phyloP scores from a whole-genome alignment of 1,140 invertebrate species.

The Dendroctonus valens region DNA sequence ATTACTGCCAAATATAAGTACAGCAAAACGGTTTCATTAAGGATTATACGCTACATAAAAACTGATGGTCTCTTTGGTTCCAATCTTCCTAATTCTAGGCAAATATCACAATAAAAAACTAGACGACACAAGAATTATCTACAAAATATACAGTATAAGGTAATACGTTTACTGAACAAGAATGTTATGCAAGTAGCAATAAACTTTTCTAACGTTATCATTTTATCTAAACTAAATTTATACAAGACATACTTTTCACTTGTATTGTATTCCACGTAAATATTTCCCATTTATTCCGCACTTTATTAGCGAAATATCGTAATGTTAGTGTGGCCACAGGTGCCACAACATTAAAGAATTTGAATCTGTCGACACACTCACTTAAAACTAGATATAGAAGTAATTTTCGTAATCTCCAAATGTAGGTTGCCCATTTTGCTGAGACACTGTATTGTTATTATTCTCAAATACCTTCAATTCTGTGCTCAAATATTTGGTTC shows the following conservation, averaged over 20 bases:
- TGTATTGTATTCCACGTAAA: no score
- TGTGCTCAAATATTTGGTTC: slow-evolving; percentile 38
- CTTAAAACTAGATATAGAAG: slow-evolving; percentile 55
- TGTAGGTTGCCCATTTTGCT: slow-evolving; percentile 46
- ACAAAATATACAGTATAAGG: slow-evolving; percentile 13
- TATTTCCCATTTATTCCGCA: no score
- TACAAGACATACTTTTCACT: no score
- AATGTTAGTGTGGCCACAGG: no score
- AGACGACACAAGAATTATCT: slow-evolving; percentile 20
- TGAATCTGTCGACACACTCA: neutral
- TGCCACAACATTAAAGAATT: no score
- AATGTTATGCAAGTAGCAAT: no score
- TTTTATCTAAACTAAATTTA: no score
- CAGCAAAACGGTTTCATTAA: neutral
- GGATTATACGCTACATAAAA: neutral
- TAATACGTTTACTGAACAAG: no score
- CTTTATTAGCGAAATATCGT: no score
- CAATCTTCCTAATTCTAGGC: slow-evolving; percentile 3
- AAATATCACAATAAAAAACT: slow-evolving; percentile 30
- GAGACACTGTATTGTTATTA: slow-evolving; percentile 49
- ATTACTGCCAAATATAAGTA: neutral
- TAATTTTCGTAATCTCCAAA: slow-evolving; percentile 63
- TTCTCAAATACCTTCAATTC: slow-evolving; percentile 46
- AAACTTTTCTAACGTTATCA: no score
- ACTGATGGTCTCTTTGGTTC: slow-evolving; percentile 3